These are phyloP conservation scores for Eurypyga helias DNA, from an alignment of 2,113 vertebrate genomes.

Conservation along the genomic window DNA sequence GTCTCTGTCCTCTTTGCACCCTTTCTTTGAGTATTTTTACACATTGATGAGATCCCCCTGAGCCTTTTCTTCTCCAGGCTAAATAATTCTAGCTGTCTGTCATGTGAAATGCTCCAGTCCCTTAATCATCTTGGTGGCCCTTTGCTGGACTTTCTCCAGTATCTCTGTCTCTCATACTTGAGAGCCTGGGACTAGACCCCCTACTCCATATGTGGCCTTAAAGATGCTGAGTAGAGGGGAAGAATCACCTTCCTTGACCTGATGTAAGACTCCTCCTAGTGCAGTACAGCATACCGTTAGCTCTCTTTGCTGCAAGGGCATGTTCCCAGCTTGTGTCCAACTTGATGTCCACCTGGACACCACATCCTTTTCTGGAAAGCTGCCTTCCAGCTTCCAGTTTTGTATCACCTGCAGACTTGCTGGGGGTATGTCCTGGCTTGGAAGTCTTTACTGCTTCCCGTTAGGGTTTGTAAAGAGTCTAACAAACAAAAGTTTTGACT, in stretches of 20 bases:
- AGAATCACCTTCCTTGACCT: background rate
- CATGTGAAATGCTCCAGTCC: background rate
- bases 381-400: background rate
- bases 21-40: background rate
- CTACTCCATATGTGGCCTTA: background rate
- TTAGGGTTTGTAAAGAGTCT: background rate
- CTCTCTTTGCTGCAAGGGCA: background rate
- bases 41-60: background rate
- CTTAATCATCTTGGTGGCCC: background rate
- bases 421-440: background rate
- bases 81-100: background rate
- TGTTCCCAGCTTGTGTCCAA: background rate
- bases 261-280: background rate
- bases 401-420: background rate
- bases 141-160: background rate
- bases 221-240: background rate
- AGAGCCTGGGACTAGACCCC: background rate
- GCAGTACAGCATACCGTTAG: background rate
- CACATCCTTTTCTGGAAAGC: background rate
- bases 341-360: background rate
- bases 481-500: background rate
- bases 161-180: background rate
- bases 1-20: background rate
- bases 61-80: background rate
- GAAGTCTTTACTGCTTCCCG: background rate